These are phyloP conservation scores for Eulacestoma nigropectus DNA, from an alignment of 2,113 vertebrate species.

Conservation along the genomic window DNA sequence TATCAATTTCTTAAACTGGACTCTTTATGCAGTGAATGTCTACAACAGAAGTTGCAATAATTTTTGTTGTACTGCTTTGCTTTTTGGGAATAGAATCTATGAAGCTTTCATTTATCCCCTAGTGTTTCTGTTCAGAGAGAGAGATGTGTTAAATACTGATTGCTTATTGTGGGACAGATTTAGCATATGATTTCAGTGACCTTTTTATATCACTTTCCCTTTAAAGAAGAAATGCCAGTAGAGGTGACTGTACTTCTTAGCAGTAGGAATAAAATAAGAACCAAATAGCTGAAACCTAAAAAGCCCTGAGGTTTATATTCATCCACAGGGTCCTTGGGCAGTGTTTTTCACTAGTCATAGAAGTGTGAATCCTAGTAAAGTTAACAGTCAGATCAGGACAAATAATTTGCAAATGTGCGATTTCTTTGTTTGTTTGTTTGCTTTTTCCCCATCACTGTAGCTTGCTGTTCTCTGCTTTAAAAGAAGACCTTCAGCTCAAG, in stretches of 20 bases:
- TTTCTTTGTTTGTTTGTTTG: not conserved
- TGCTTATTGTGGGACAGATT: conserved; percentile 8
- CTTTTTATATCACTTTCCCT: not conserved
- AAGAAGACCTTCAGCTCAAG: not conserved
- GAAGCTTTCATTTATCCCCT: not conserved
- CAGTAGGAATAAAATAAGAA: not conserved
- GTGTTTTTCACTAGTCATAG: not conserved
- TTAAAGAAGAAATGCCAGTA: not conserved
- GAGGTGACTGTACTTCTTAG: not conserved
- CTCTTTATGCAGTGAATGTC: not conserved
- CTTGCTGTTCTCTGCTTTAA: not conserved
- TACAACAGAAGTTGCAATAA: not conserved
- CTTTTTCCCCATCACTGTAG: not conserved
- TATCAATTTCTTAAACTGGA: not conserved
- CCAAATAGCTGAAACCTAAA: not conserved
- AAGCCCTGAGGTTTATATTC: not conserved
- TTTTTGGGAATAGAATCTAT: not conserved
- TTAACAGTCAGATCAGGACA: not conserved
- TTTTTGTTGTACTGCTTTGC: not conserved
- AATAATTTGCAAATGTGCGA: not conserved
- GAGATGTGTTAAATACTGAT: not conserved
- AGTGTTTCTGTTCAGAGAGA: not conserved
- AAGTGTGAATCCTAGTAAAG: not conserved
- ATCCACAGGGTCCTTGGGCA: not conserved
- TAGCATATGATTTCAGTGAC: not conserved